Conservation (phyloP, 2,113 vertebrate species). For the Rhizomys pruinosus region DNA sequence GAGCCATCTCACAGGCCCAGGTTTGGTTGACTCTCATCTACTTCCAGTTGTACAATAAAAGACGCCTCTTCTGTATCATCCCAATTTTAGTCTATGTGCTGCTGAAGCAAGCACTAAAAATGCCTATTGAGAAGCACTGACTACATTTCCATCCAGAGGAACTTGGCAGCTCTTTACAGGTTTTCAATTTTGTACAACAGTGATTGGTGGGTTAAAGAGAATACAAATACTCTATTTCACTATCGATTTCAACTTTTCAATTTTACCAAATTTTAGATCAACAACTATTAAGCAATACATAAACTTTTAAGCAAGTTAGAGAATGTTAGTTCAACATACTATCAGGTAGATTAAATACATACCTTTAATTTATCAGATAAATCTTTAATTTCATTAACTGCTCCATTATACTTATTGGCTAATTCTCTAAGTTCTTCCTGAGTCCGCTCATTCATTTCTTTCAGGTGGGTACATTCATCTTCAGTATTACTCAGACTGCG, state of each 20-base stretch:
- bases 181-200: slow-evolving; percentile 9
- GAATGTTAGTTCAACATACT: slow-evolving; percentile 25
- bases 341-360: slow-evolving; percentile 65
- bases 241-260: neutral
- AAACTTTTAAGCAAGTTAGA: slow-evolving; percentile 13
- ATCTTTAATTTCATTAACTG: slow-evolving; percentile 98
- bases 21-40: slow-evolving; percentile 18
- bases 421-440: slow-evolving; percentile 97
- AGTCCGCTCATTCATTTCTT: slow-evolving; percentile 97
- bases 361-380: slow-evolving; percentile 98
- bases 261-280: slow-evolving; percentile 40
- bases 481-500: slow-evolving; percentile 97
- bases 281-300: slow-evolving; percentile 10
- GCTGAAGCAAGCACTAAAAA: neutral
- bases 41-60: neutral
- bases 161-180: slow-evolving; percentile 39
- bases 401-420: slow-evolving; percentile 98
- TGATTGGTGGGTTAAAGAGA: neutral
- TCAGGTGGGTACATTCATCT: slow-evolving; percentile 99
- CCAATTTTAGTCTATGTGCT: neutral
- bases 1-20: neutral
- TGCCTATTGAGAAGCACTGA: neutral
- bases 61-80: neutral
- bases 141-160: slow-evolving; percentile 44
- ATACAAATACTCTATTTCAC: slow-evolving; percentile 17